Evolutionary conservation across 2,113 vertebrate genomes (phyloP), one percentile per base, ranked within the genome.

Genomic region (Craseonycteris thonglongyai): DNA sequence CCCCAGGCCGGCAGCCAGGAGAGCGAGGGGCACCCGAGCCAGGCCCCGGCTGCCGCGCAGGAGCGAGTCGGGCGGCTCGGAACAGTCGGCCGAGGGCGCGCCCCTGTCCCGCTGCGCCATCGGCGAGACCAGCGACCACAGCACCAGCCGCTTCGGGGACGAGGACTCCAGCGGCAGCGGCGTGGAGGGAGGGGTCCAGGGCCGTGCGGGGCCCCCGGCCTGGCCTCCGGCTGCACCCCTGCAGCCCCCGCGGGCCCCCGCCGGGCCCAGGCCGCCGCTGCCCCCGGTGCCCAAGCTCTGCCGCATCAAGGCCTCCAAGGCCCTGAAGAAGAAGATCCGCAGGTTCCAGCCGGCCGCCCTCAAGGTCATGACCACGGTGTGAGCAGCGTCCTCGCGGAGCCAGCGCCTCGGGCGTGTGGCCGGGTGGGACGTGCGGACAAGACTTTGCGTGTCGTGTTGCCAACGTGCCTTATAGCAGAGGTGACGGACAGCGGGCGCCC

Each of bases 301-400:
- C 96, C 99, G 99, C 42, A 98, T 99, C 96, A 99, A 99, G 98
- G 99, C 99, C 40, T 99, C 99, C 76, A 98, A 98, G 96, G 99
- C 99, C 40, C 98, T 99, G 49, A 99, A 99, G 97, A 99, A 99
- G 96, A 99, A 99, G 98, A 99, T 99, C 75, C 98, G 99, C 42
- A 98, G 99, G 94, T 99, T 99, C 98, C 99, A 99, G 18, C 99
- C 99, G 1, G 98, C 99, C 0, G 98, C 99, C 3, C 97, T 99
- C 93, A 99, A 99, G 97, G 99, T 99, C 97, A 99, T 99, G 99
- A 99, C 99, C 94, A 98, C 99, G 97, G 99, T 99, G 96, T 99
- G 98, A 98, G 28, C 56, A n/a, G n/a, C n/a, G n/a, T n/a, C n/a
- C n/a, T n/a, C n/a, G n/a, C n/a, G n/a, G n/a, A n/a, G n/a, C n/a